Evolutionary conservation across 1,140 invertebrate genomes (phyloP).

Genomic region (Pinna nobilis): DNA sequence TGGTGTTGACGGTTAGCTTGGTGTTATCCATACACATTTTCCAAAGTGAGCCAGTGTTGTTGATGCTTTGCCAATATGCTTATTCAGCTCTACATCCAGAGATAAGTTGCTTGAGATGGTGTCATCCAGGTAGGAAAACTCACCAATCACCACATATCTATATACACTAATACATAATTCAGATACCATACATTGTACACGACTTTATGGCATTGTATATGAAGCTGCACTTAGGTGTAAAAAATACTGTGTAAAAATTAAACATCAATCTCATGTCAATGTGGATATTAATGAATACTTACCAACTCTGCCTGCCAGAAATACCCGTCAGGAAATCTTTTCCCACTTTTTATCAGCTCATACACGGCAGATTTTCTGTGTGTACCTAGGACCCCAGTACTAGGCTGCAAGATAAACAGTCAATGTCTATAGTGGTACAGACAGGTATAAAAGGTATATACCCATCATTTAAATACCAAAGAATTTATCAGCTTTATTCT

Average conservation of each 20-base stretch:
- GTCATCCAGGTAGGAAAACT: neutral
- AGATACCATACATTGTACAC: no score
- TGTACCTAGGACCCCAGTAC: conserved; percentile 68
- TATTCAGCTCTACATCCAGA: conserved; percentile 38
- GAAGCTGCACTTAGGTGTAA: no score
- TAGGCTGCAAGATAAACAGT: conserved; percentile 55
- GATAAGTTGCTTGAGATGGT: neutral
- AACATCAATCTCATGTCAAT: no score
- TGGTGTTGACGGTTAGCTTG: conserved; percentile 6
- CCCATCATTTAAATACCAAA: no score
- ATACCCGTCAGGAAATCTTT: conserved; percentile 69
- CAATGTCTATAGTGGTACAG: neutral
- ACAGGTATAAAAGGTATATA: no score
- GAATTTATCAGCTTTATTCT: no score
- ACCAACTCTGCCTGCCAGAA: conserved; percentile 71
- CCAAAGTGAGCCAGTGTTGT: neutral
- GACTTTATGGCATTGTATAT: no score
- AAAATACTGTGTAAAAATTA: no score
- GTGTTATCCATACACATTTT: conserved; percentile 18
- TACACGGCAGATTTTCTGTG: conserved; percentile 69
- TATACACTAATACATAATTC: no score
- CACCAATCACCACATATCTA: neutral
- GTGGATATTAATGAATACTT: conserved; percentile 32
- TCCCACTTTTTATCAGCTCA: conserved; percentile 66
- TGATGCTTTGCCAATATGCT: no score